Percentiles rank a stretch among this genome's conserved stretches.
Evolutionary conservation across 2,797 vertebrate genomes (phyloP).

Genomic region (Benthosema pterotum): DNA sequence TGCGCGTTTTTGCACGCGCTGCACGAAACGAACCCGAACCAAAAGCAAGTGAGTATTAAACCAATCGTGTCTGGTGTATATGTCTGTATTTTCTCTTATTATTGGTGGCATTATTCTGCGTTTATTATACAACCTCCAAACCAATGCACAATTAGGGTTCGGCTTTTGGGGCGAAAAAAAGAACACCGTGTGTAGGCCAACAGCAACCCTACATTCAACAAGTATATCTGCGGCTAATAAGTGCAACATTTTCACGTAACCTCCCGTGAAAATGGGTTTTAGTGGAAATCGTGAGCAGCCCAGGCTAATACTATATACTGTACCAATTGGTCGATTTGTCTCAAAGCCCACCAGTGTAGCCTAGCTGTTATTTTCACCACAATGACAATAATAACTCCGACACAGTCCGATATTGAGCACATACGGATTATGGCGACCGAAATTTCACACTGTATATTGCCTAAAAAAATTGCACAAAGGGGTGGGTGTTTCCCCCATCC

Average conservation of each 20-base stretch:
- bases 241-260: conserved; percentile 19
- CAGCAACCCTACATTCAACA: conserved; percentile 76
- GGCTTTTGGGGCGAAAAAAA: conserved; percentile 14
- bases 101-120: conserved; percentile 55
- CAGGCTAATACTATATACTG: background rate
- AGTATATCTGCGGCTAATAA: conserved; percentile 63
- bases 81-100: conserved; percentile 61
- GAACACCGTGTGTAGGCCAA: conserved; percentile 13
- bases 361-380: background rate
- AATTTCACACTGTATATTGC: background rate
- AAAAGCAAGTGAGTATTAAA: conserved; percentile 81
- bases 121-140: conserved; percentile 32
- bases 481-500: conserved; percentile 70
- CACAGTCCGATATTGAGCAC: conserved; percentile 8
- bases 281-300: conserved; percentile 28
- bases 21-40: conserved; percentile 75
- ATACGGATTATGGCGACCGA: conserved; percentile 16
- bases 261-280: conserved; percentile 19
- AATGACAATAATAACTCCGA: conserved; percentile 13
- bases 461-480: conserved; percentile 40
- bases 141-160: conserved; percentile 10
- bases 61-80: conserved; percentile 69
- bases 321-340: conserved; percentile 13
- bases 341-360: conserved; percentile 1
- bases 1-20: conserved; percentile 69